Evolutionary conservation across 2,113 vertebrate genomes (phyloP).

Genomic region (Empidonax traillii): DNA sequence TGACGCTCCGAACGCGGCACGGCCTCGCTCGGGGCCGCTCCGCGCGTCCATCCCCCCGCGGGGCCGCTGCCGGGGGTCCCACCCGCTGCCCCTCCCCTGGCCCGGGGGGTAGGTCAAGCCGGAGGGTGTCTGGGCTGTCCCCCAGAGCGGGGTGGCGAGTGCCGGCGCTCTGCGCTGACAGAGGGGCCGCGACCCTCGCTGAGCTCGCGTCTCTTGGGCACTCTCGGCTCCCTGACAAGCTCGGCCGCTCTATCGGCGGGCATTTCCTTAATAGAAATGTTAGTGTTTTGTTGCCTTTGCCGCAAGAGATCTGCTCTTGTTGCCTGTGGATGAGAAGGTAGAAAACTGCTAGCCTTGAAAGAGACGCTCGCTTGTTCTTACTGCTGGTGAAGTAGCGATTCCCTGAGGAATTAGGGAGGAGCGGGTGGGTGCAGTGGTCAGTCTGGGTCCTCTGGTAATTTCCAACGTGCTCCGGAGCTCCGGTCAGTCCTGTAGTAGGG

Average conservation of each 20-base stretch:
- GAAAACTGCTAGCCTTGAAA: neutral
- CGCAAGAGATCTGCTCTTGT: accelerated
- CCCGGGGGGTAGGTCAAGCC: neutral
- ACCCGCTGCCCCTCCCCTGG: accelerated
- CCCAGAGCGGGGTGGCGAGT: accelerated
- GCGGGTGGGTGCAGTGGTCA: neutral
- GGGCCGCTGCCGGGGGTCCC: too few relatives aligned
- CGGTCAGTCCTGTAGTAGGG: too few relatives aligned
- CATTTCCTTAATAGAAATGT: neutral
- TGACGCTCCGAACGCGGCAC: neutral
- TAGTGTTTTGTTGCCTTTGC: neutral
- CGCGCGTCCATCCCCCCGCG: neutral
- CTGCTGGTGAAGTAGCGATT: neutral
- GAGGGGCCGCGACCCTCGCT: neutral
- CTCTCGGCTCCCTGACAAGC: neutral
- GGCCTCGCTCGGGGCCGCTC: neutral
- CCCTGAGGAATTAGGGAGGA: neutral
- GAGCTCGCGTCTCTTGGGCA: neutral
- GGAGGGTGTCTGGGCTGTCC: neutral
- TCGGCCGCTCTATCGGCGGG: accelerated
- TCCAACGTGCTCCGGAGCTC: neutral
- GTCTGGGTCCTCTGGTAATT: neutral
- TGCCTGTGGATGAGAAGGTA: neutral
- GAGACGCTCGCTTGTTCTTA: accelerated
- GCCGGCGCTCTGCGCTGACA: accelerated